Evolutionary conservation across 2,888 invertebrate genomes (phyloP).

Genomic region (Mesorhabditis sp.): DNA sequence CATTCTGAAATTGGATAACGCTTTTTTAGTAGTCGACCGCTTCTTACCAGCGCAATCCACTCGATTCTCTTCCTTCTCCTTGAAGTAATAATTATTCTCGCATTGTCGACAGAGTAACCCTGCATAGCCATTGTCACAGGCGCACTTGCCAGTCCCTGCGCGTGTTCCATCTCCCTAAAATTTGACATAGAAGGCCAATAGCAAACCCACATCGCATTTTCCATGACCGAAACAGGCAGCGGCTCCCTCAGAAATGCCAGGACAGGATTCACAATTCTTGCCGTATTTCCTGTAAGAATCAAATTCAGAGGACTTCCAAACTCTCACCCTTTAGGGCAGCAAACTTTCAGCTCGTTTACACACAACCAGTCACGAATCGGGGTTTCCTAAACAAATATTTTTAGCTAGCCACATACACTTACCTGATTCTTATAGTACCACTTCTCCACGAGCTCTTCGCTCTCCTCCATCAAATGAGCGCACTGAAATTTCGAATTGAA

Average conservation of each 20-base stretch:
- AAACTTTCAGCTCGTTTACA: constrained; percentile 26
- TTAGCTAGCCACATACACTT: neutral
- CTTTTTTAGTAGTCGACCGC: constrained; percentile 1
- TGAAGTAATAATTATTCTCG: constrained; percentile 59
- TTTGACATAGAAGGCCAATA: constrained; percentile 11
- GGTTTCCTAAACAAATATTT: constrained; percentile 11
- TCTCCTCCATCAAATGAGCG: constrained; percentile 76
- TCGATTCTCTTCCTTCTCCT: constrained; percentile 17
- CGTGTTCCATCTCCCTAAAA: constrained; percentile 79
- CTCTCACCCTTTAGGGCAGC: neutral
- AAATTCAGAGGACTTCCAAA: constrained; percentile 66
- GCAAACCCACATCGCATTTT: constrained; percentile 67
- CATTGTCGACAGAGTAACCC: constrained; percentile 79
- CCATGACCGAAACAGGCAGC: constrained; percentile 79
- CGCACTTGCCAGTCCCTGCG: constrained; percentile 85
- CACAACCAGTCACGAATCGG: constrained; percentile 30
- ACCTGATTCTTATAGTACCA: constrained; percentile 76
- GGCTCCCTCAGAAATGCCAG: constrained; percentile 67
- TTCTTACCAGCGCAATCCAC: constrained; percentile 12
- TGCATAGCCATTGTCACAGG: constrained; percentile 77
- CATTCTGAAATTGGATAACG: constrained; percentile 40
- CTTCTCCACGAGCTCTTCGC: constrained; percentile 77
- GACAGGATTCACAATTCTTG: constrained; percentile 75
- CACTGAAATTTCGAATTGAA: constrained; percentile 66
- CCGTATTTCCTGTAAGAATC: constrained; percentile 83